A percentile compares a stretch with the other conserved stretches of the same genome.
These are phyloP conservation scores for Cheilosia soror DNA, from an alignment of 2,888 invertebrate species.

Conservation along the genomic window DNA sequence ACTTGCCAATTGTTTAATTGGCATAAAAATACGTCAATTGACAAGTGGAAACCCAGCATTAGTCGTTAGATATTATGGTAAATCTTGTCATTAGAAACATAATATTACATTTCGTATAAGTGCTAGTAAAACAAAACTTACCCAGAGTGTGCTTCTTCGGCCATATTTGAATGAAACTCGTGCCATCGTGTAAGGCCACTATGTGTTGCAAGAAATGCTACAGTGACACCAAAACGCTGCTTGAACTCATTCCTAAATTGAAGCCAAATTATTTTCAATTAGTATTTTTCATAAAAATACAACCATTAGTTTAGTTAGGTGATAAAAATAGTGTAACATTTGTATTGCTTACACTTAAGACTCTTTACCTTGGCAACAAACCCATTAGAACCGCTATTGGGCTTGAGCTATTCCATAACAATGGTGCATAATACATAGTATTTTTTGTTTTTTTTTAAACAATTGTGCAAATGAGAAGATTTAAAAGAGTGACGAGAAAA, in stretches of 20 bases:
- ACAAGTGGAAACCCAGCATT: no score
- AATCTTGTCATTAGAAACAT: no score
- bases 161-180: conserved; percentile 87
- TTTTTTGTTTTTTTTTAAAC: conserved; percentile 61
- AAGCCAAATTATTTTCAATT: conserved; percentile 19
- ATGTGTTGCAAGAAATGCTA: conserved; percentile 95
- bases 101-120: no score
- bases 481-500: conserved; percentile 75
- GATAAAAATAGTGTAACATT: conserved; percentile 23
- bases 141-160: conserved; percentile 83
- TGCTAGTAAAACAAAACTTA: conserved; percentile 76
- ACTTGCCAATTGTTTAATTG: no score
- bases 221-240: conserved; percentile 92
- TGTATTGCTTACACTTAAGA: conserved; percentile 44
- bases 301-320: not conserved
- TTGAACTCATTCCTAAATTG: conserved; percentile 90
- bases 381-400: conserved; percentile 97
- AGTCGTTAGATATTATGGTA: no score
- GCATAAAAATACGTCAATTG: no score
- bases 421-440: conserved; percentile 79
- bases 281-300: conserved; percentile 4
- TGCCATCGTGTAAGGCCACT: conserved; percentile 96
- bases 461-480: conserved; percentile 75
- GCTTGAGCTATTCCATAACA: conserved; percentile 87
- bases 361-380: conserved; percentile 94